Percentiles rank a stretch among this genome's conserved stretches.
Evolutionary conservation across 2,797 vertebrate species (phyloP).

Genomic region (Gouania willdenowi): DNA sequence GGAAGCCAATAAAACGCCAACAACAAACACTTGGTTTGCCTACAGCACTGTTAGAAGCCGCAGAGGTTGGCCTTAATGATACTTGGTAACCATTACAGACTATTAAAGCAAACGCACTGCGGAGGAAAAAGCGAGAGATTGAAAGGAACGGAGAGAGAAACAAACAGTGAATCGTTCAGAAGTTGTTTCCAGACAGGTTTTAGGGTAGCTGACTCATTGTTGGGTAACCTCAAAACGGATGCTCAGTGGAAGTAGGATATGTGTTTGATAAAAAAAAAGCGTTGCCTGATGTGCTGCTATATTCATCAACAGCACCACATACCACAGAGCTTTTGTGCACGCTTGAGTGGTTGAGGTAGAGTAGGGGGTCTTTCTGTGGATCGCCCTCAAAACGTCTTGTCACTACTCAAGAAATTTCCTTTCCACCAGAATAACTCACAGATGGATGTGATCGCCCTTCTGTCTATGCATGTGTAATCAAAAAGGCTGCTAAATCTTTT

Average conservation of each 20-base stretch:
- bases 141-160: constrained; percentile 1
- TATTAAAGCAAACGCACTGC: constrained; percentile 55
- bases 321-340: constrained; percentile 17
- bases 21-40: constrained; percentile 71
- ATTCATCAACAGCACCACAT: constrained; percentile 20
- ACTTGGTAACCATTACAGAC: constrained; percentile 65
- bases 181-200: constrained; percentile 47
- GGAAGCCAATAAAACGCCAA: constrained; percentile 66
- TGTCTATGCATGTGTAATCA: constrained; percentile 4
- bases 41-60: constrained; percentile 57
- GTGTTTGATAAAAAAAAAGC: not conserved
- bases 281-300: constrained; percentile 25
- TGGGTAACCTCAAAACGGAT: constrained; percentile 27
- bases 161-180: constrained; percentile 21
- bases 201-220: constrained; percentile 51
- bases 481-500: constrained; percentile 42
- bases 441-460: constrained; percentile 23
- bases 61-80: constrained; percentile 63
- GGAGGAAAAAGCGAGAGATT: constrained; percentile 17
- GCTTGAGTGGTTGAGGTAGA: constrained; percentile 25
- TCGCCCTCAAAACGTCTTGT: constrained; percentile 27
- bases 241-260: not conserved
- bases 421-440: constrained; percentile 55
- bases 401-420: constrained; percentile 28
- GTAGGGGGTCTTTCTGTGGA: constrained; percentile 6